A percentile compares a stretch with the other conserved stretches of the same genome.
These are phyloP conservation scores for Tachysurus fulvidraco DNA, from an alignment of 2,113 vertebrate species.

Conservation along the genomic window DNA sequence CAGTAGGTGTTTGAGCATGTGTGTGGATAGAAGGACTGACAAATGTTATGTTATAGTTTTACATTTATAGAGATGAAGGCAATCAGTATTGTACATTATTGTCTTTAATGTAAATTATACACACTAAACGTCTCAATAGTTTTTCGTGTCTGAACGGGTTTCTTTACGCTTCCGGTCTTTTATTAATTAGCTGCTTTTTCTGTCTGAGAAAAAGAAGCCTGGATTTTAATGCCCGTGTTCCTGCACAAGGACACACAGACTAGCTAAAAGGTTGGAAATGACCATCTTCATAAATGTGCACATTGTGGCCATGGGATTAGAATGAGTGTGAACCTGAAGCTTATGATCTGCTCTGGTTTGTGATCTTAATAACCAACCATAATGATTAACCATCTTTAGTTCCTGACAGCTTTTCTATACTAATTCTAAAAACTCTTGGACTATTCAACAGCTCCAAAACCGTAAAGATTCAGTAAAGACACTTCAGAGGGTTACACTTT, in stretches of 20 bases:
- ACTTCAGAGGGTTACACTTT: conserved; percentile 59
- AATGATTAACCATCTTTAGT: too few relatives aligned
- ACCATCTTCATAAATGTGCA: neutral
- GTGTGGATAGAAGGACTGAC: neutral
- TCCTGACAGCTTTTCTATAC: neutral
- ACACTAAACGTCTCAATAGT: neutral
- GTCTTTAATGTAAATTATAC: neutral
- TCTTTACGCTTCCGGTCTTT: neutral
- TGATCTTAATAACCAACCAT: neutral
- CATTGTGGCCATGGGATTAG: neutral
- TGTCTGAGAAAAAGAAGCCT: neutral
- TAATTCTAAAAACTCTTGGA: neutral
- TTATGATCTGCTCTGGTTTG: neutral
- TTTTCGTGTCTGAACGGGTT: neutral
- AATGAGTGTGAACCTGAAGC: neutral
- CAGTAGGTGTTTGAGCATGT: neutral
- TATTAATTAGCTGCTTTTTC: neutral
- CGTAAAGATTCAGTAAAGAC: conserved; percentile 36
- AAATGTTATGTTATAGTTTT: neutral
- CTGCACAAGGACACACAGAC: neutral
- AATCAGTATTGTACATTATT: neutral
- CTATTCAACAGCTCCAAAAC: neutral
- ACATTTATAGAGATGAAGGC: too few relatives aligned
- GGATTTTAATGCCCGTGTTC: neutral
- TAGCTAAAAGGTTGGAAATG: neutral